Conservation (phyloP, 2,113 vertebrate species). For the Limnothrissa miodon region DNA sequence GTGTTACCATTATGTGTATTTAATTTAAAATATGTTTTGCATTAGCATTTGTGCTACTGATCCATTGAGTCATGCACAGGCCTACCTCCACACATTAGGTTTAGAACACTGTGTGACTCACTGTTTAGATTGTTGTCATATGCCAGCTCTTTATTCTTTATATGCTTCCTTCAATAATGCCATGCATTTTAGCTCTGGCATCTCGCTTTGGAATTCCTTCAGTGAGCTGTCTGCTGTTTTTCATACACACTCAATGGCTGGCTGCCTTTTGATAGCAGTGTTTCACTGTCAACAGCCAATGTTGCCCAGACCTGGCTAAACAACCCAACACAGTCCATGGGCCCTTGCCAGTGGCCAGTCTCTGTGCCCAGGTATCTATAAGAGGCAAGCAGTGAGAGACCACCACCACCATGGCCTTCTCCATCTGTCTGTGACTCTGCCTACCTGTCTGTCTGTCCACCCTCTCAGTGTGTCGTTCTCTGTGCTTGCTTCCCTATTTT, state of each 20-base stretch:
- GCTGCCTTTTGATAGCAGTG: neutral
- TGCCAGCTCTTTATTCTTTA: neutral
- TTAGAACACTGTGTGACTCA: neutral
- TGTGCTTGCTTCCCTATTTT: neutral
- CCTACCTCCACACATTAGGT: neutral
- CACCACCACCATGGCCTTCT: neutral
- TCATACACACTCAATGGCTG: neutral
- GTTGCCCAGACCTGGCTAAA: neutral
- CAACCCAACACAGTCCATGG: neutral
- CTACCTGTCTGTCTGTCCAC: neutral
- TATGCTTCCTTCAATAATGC: neutral
- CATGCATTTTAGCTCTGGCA: neutral
- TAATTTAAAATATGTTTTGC: too few species aligned
- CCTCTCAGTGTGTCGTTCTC: neutral
- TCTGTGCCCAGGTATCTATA: neutral
- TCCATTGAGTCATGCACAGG: too few species aligned
- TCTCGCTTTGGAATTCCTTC: neutral
- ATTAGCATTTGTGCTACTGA: too few species aligned
- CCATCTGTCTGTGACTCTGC: neutral
- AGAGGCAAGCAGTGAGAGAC: neutral
- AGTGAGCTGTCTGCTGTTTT: neutral
- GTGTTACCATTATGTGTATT: too few species aligned
- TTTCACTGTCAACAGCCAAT: neutral
- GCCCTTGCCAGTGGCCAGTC: neutral
- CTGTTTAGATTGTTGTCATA: neutral